Percentiles rank a stretch among this genome's conserved stretches.
Evolutionary conservation across 2,888 invertebrate genomes (phyloP).

Genomic region (Apodemia hepburni): DNA sequence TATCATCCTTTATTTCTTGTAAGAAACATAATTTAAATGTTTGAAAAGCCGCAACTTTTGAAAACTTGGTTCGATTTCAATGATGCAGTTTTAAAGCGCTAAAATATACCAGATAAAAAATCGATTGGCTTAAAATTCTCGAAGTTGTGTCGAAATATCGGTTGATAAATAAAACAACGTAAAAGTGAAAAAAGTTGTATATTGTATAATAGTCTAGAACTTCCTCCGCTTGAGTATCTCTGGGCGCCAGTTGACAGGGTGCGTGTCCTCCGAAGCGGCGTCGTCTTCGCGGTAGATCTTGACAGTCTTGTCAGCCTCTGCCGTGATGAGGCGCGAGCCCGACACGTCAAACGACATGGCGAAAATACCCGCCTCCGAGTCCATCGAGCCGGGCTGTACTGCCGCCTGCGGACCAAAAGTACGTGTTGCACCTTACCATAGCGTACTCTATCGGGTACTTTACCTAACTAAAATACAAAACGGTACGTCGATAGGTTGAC

Average conservation of each 20-base stretch:
- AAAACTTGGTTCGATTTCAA: too few relatives aligned
- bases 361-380: constrained; percentile 98
- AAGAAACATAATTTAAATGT: too few relatives aligned
- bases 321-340: constrained; percentile 96
- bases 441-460: too few relatives aligned
- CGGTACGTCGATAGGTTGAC: too few relatives aligned
- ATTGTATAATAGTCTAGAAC: constrained; percentile 79
- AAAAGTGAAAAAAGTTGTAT: not conserved
- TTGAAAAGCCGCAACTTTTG: too few relatives aligned
- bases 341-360: constrained; percentile 97
- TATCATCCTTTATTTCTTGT: too few relatives aligned
- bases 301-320: constrained; percentile 99
- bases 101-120: too few relatives aligned
- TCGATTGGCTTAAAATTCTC: too few relatives aligned
- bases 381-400: constrained; percentile 99
- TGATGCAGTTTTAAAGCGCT: too few relatives aligned
- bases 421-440: too few relatives aligned
- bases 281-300: constrained; percentile 99
- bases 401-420: constrained; percentile 90
- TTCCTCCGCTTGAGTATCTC: constrained; percentile 96
- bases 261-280: constrained; percentile 95
- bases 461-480: too few relatives aligned
- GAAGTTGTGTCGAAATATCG: not conserved
- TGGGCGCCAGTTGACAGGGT: constrained; percentile 98
- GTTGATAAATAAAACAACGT: constrained; percentile 12